A percentile compares a stretch with the other conserved stretches of the same genome.
These are phyloP conservation scores for Falcunculus frontatus DNA, from an alignment of 2,113 vertebrate species.

Conservation along the genomic window DNA sequence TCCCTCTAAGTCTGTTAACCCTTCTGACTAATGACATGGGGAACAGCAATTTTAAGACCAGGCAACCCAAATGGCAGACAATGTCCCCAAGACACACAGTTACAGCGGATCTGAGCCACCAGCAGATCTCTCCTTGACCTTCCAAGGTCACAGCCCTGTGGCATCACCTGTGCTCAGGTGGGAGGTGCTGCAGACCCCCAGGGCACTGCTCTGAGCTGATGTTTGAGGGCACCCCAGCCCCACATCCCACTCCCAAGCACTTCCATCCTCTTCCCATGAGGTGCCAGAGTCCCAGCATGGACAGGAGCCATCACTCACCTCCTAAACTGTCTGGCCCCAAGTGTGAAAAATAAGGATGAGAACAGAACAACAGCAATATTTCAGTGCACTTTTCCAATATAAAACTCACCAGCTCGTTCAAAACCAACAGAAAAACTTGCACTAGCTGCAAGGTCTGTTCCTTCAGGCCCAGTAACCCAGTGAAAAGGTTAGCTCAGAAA, in stretches of 20 bases:
- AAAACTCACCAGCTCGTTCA: background rate
- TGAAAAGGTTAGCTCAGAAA: background rate
- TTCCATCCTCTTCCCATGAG: accelerated
- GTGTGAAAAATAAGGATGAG: background rate
- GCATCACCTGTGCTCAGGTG: background rate
- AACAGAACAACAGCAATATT: background rate
- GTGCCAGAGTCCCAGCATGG: accelerated
- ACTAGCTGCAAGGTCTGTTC: background rate
- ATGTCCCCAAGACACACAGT: too few relatives aligned
- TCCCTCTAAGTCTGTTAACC: background rate
- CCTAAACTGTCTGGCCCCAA: background rate
- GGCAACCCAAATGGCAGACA: background rate
- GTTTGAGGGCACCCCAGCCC: background rate
- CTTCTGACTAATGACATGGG: background rate
- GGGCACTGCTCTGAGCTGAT: background rate
- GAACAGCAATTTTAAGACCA: background rate
- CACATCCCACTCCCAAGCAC: background rate
- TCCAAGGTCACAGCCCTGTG: background rate
- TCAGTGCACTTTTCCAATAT: background rate
- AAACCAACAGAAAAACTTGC: background rate
- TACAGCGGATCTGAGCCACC: background rate
- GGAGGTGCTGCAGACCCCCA: background rate
- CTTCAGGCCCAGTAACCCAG: background rate
- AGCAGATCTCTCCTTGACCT: background rate
- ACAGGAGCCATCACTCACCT: background rate